Evolutionary conservation across 2,888 invertebrate species (phyloP).

Genomic region (Pristionchus entomophagus): DNA sequence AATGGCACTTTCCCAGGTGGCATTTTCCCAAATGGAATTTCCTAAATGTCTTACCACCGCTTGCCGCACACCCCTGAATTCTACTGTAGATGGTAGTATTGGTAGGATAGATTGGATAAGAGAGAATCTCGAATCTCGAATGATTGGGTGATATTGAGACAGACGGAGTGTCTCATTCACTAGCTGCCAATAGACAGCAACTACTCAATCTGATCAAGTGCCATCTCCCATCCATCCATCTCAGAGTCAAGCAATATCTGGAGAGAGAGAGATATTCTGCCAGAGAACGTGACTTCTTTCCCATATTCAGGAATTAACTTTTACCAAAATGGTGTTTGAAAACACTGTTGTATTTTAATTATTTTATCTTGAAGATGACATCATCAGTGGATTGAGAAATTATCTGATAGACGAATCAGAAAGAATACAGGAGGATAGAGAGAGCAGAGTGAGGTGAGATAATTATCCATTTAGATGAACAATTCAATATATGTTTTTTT

Average conservation of each 20-base stretch:
- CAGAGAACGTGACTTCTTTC: neutral
- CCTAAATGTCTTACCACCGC: too few relatives aligned
- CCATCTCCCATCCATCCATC: neutral
- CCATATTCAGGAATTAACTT: neutral
- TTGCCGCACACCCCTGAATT: too few relatives aligned
- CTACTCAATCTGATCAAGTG: neutral
- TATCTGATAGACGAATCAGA: neutral
- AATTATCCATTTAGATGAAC: neutral
- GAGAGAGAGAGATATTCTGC: neutral
- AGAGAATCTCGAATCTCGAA: too few relatives aligned
- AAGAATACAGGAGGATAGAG: neutral
- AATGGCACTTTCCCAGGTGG: too few relatives aligned
- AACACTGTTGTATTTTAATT: neutral
- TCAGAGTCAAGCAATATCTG: neutral
- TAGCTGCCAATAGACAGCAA: neutral
- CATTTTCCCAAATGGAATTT: too few relatives aligned
- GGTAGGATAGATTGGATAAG: too few relatives aligned
- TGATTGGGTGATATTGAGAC: too few relatives aligned
- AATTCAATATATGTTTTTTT: too few relatives aligned
- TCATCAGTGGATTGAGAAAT: neutral
- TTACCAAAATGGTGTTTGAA: neutral
- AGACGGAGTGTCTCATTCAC: slow-evolving; percentile 22
- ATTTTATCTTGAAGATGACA: neutral
- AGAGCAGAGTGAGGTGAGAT: neutral
- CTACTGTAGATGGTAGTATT: too few relatives aligned